Base-by-base conservation (phyloP, 2,888 invertebrate species). In the Phengaris arion region DNA sequence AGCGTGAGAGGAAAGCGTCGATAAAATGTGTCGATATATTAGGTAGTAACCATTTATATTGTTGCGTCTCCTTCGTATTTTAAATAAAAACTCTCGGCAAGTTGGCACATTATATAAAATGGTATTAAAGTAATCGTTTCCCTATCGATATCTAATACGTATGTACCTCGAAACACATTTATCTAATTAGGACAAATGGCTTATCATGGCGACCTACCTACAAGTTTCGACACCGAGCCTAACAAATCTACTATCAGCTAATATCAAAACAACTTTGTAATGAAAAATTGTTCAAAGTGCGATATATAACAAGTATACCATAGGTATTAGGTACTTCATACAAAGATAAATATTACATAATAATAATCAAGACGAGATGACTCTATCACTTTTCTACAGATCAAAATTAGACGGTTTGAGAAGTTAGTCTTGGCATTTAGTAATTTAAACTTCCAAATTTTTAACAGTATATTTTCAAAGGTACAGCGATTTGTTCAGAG, bases 1-100 rank as follows among this genome's bases (percentile, higher is more conserved):
- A 75, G 74, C 84, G 88, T 85, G 78, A 86, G 80, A 79, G 85
- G 77, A 79, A 74, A 52, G 64, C 77, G 77, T 82, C 83, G 83
- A 83, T 81, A 76, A 78, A 78, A 79, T 78, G 78, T 80, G 77
- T 82, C 83, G 82, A 83, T 77, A 57, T 9, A 8, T 48, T 74
- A 8, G 9, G 13, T 22, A 8, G 51, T 9, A 15, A 6, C 4
- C 1, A 59, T 22, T 59, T 15, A 59, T 10, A 13, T 55, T 70
- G 75, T 74, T 35, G 35, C 35, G 35, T 73, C 68, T 74, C 48
- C 48, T 48, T 76, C 35, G 68, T 64, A 74, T 75, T 73, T 73
- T 70, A 57, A 57, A 68, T 15, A 12, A 52, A 72, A 70, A 76
- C 69, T 77, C 55, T 35, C 22, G 22, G 22, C 22, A 22, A 22